Base-by-base conservation (phyloP, 1,140 invertebrate species). In the Euborellia annulipes region DNA sequence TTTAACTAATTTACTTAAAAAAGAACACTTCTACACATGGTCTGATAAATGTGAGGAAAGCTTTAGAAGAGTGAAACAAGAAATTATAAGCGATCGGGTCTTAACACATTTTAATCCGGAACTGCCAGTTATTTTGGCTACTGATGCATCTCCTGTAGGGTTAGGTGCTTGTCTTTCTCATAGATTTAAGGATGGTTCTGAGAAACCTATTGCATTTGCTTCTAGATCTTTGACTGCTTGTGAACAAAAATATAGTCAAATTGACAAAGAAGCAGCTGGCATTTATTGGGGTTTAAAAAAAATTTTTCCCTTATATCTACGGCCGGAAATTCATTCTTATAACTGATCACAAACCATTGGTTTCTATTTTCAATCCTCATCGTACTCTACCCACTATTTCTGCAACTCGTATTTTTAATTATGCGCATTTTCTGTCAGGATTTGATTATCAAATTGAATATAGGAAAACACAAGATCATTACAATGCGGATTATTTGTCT, bases 201-300 rank as follows among this genome's bases (percentile, higher is more conserved):
- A 70, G 50, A 52, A 55, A 11, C 66, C 67, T 1, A 64, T 75
- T 16, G 58, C 58, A 9, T 72, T 54, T 54, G 66, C 60, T 0
- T 73, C 68, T 13, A 54, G 62, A 20, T 62, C 64, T 3, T 52
- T 75, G 8, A 62, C 54, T 16, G 22, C 39, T 3, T 53, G 64
- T 3, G 64, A 76, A 54, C 51, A 55, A 49, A 66, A 66, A 11
- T 75, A 73, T 52, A 54, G 57, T 14, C 63, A 71, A 46, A 55
- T 70, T 3, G 68, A 78, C 30, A 66, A 66, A 50, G 72, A 77
- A 56, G 68, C 59, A 0, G 54, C 69, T 9, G 59, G 62, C 3
- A 61, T 74, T 20, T 48, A 70, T 34, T 68, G 59, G 56, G 64
- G 62, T 13, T 47, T 68, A n/a, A 39, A 50, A 56, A 36, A 67